phyloP scores from a whole-genome alignment of 2,888 invertebrate genomes.

The Augiades crinisus region DNA sequence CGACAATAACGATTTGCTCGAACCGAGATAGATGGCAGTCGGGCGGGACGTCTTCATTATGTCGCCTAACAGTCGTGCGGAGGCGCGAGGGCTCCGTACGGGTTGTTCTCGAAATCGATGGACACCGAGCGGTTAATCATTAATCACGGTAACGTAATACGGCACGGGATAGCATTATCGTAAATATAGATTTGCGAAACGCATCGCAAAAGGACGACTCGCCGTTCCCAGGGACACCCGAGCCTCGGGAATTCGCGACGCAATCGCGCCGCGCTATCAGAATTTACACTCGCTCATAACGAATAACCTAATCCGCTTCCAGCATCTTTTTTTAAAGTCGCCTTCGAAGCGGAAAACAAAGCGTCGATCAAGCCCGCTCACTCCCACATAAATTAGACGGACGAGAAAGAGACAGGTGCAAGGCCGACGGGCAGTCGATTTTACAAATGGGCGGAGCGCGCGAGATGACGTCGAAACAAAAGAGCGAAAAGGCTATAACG shows the following conservation, averaged over 20 bases:
- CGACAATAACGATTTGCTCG: slow-evolving; percentile 59
- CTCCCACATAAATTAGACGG: slow-evolving; percentile 80
- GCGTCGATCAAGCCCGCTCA: slow-evolving; percentile 79
- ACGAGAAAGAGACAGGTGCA: slow-evolving; percentile 78
- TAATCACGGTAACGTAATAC: slow-evolving; percentile 72
- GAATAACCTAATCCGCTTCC: slow-evolving; percentile 56
- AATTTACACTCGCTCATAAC: slow-evolving; percentile 63
- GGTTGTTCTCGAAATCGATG: slow-evolving; percentile 23
- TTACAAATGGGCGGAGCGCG: slow-evolving; percentile 80
- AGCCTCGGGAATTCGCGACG: slow-evolving; percentile 64
- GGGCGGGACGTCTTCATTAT: slow-evolving; percentile 61
- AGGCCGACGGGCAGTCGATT: slow-evolving; percentile 74
- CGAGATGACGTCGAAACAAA: slow-evolving; percentile 75
- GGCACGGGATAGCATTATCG: slow-evolving; percentile 64
- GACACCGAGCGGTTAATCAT: slow-evolving; percentile 49
- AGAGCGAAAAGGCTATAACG: slow-evolving; percentile 76
- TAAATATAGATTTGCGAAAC: slow-evolving; percentile 76
- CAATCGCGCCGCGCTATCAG: slow-evolving; percentile 70
- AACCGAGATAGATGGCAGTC: slow-evolving; percentile 46
- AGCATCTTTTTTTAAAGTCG: slow-evolving; percentile 60
- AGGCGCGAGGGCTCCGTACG: background rate
- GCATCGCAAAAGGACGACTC: slow-evolving; percentile 42
- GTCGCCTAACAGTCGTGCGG: slow-evolving; percentile 36
- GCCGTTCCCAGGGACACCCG: slow-evolving; percentile 59
- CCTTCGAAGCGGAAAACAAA: slow-evolving; percentile 72